Evolutionary conservation across 1,140 invertebrate species (phyloP).

Genomic region (Drosophila virilis): DNA sequence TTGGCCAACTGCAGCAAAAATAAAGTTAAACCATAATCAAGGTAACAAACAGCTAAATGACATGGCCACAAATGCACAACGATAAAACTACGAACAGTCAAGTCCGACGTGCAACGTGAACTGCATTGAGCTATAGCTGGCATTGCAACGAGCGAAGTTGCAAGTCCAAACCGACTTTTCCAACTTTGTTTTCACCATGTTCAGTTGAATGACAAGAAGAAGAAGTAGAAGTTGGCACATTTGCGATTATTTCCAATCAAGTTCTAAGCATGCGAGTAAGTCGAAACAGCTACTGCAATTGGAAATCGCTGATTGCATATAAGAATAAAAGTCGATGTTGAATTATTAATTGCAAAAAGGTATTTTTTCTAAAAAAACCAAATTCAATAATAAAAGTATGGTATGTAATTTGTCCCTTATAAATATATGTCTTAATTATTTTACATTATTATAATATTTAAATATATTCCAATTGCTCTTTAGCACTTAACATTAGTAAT

Average conservation of each 20-base stretch:
- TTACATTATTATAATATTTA: no score
- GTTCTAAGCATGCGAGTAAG: no score
- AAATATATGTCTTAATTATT: no score
- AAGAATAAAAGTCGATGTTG: no score
- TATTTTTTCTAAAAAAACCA: no score
- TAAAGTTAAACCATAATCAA: slow-evolving; percentile 51
- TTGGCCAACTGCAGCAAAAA: slow-evolving; percentile 23
- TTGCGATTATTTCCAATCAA: not conserved
- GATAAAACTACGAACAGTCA: slow-evolving; percentile 42
- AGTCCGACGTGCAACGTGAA: not conserved
- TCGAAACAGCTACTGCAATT: no score
- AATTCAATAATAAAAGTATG: no score
- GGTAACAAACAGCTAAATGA: slow-evolving; percentile 47
- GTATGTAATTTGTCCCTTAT: no score
- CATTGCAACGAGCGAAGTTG: slow-evolving; percentile 6
- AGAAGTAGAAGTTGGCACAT: not conserved
- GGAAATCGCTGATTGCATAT: no score
- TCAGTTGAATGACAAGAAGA: not conserved
- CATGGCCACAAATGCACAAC: slow-evolving; percentile 29
- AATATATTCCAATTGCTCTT: no score
- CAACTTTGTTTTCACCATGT: not conserved
- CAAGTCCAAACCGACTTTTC: slow-evolving; percentile 3
- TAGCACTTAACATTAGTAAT: no score
- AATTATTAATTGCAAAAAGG: no score
- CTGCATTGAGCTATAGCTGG: slow-evolving; percentile 5